Evolutionary conservation across 2,797 vertebrate genomes (phyloP), one percentile per base, ranked within the genome.

Genomic region (Sebastes cheni): DNA sequence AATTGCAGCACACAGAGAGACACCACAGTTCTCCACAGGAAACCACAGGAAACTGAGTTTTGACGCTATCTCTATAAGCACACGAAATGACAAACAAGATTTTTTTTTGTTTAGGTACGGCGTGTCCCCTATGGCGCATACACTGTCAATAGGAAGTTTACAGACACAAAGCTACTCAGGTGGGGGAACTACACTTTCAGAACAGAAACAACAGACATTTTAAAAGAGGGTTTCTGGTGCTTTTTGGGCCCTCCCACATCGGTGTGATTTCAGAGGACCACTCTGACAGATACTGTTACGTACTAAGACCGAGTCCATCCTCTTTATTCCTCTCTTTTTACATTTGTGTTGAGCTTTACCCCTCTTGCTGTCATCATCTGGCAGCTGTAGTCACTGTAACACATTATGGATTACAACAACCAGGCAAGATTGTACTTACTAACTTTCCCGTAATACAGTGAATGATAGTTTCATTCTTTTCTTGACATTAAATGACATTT

Each of bases 41-140:
- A 95, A 95, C 95, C 95, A 95, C 95, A 95, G 93, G 93, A 95
- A 95, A 91, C 88, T 88, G 79, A 88, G 87, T 89, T 92, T 78
- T 92, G 94, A 95, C 88, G 86, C 88, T 85, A 93, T 92, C 89
- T 86, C 84, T 79, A 84, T 86, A 89, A 91, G 86, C 86, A 88
- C 29, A 23, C 80, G 23, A 90, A 87, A 92, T 77, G 86, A 93
- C 88, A 91, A 91, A 90, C 91, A 89, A 89, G 79, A 71, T 62
- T 36, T 60, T 80, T 62, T 78, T 78, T 60, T 27, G 25, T 29
- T 29, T 10, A 83, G 87, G 89, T 68, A 91, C 88, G 84, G 23
- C 79, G 9, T 82, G 92, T 95, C 87, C 95, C 88, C 84, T 90
- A 60, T 64, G 69, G 65, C 71, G 77, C 69, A 64, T 52, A 80